These are phyloP conservation scores for Rhynchophorus ferrugineus DNA, from an alignment of 1,140 invertebrate species.

Conservation along the genomic window DNA sequence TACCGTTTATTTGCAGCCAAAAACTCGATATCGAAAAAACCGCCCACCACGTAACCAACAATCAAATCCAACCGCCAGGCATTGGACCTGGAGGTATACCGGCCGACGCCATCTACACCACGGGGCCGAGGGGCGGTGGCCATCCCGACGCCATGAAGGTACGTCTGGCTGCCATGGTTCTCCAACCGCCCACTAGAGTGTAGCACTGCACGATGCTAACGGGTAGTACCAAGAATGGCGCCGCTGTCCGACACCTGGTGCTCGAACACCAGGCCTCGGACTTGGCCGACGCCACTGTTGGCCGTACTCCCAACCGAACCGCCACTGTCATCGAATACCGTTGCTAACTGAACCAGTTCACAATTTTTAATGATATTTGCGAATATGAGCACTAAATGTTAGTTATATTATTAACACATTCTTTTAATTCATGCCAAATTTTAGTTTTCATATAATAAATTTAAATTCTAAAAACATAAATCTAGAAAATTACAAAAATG, in stretches of 20 bases:
- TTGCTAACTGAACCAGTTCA: conserved; percentile 38
- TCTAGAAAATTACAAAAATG: too few relatives aligned
- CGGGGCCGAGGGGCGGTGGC: conserved; percentile 33
- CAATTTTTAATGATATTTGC: too few relatives aligned
- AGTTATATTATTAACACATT: too few relatives aligned
- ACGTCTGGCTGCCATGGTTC: conserved; percentile 67
- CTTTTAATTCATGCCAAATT: too few relatives aligned
- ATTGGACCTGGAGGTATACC: conserved; percentile 43
- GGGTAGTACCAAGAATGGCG: conserved; percentile 15
- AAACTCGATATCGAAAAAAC: conserved; percentile 47
- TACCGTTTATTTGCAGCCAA: conserved; percentile 43
- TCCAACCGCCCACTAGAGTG: conserved; percentile 71
- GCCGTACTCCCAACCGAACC: conserved; percentile 25
- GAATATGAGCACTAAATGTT: too few relatives aligned
- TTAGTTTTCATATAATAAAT: too few relatives aligned
- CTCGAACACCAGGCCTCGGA: background rate
- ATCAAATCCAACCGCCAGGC: conserved; percentile 1
- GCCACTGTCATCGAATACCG: conserved; percentile 37
- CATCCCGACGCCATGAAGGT: conserved; percentile 63
- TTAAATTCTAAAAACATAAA: too few relatives aligned
- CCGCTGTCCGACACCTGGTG: background rate
- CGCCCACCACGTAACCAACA: conserved; percentile 16
- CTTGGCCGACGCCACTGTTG: conserved; percentile 7
- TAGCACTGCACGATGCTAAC: conserved; percentile 47
- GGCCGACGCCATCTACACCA: conserved; percentile 51